Percentiles rank a stretch among this genome's conserved stretches.
Conservation (phyloP, 2,888 invertebrate species). For the Meandrusa payeni region DNA sequence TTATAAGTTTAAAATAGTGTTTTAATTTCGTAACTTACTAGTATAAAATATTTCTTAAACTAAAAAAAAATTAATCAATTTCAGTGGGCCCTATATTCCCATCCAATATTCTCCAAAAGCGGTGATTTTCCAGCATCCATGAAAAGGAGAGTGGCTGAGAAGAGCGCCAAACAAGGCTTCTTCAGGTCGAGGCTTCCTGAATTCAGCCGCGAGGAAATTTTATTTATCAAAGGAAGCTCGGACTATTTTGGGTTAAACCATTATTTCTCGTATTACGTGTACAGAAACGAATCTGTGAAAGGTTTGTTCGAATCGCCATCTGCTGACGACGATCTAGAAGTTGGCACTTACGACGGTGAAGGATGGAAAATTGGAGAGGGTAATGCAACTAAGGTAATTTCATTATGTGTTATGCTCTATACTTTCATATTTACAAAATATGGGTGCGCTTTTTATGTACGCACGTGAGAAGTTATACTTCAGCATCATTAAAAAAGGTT, state of each 20-base stretch:
- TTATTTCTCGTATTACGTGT: conserved; percentile 17
- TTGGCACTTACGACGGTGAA: conserved; percentile 9
- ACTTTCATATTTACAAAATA: no score
- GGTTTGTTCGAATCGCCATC: conserved; percentile 33
- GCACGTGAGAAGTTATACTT: no score
- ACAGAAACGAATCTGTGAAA: conserved; percentile 23
- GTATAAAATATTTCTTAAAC: no score
- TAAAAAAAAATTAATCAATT: no score
- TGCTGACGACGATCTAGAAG: conserved; percentile 36
- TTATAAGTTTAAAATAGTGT: no score
- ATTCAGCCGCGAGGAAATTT: conserved; percentile 21
- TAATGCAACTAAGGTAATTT: conserved; percentile 27
- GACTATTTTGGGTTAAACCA: conserved; percentile 26
- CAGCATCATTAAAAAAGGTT: no score
- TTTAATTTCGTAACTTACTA: no score
- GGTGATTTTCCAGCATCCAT: conserved; percentile 24
- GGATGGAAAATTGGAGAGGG: conserved; percentile 31
- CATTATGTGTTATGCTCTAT: no score
- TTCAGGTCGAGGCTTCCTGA: conserved; percentile 23
- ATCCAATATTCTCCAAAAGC: conserved; percentile 24
- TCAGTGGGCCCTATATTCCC: conserved; percentile 11
- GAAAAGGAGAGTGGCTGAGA: conserved; percentile 16
- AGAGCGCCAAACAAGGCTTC: conserved; percentile 23
- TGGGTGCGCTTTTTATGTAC: no score
- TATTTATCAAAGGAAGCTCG: conserved; percentile 22